Base-by-base conservation (phyloP, 2,888 invertebrate genomes). In the Synergus japonicus region DNA sequence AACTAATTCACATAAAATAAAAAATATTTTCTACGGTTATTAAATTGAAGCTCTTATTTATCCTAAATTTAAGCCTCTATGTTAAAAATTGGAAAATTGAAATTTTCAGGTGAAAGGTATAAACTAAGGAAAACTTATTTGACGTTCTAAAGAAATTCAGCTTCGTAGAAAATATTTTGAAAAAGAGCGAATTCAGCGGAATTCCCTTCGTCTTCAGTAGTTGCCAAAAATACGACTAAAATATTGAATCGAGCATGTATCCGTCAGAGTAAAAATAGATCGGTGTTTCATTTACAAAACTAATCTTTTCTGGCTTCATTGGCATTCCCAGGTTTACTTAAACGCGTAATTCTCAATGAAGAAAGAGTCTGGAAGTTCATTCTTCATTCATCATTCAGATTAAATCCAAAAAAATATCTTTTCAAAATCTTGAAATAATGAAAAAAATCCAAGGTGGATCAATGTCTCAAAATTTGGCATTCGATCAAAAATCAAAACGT, bases 211-310 rank as follows among this genome's bases (percentile, higher is more conserved):
- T 73, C 41, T 12, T 37, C n/a, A 37, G 41, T 41, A 73, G 37
- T 73, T 73, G 54, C 41, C 73, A 73, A 58, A 54, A 58, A 58
- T 73, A 73, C 37, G n/a, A 73, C 41, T 37, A 73, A 73, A 37
- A 58, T 54, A 73, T 58, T 58, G 73, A 73, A 54, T 73, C 54
- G n/a, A 73, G 41, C 54, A 54, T 41, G 54, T 73, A 54, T 73
- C 73, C 73, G 73, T 41, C 37, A 73, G n/a, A n/a, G n/a, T 54
- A 73, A 58, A 73, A 58, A 73, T 41, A 73, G 54, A 73, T 41
- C 3, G n/a, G 37, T 10, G 73, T 73, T 73, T 73, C 37, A 41
- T 73, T 54, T 73, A 54, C 37, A 54, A 37, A 54, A 18, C 54
- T 58, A 58, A 73, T 73, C 15, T 54, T 12, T 73, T 54, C 37